Evolutionary conservation across 1,140 invertebrate genomes (phyloP), one percentile per base, ranked within the genome.

Genomic region (Cherax quadricarinatus): DNA sequence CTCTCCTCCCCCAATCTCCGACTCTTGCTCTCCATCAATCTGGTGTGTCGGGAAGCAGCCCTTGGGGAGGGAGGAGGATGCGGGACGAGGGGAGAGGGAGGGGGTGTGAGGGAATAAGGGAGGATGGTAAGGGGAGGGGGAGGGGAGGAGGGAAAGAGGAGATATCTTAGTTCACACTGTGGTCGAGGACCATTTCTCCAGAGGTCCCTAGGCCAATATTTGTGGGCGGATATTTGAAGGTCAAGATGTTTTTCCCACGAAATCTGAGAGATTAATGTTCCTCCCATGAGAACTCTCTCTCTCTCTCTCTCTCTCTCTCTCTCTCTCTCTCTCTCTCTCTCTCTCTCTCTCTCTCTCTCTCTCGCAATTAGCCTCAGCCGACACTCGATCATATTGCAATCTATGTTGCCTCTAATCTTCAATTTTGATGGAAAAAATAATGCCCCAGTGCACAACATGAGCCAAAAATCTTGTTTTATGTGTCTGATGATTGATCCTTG

Each of bases 141-240:
- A 60, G 57, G 57, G 16, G 9, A 1, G 57, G 9, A 60, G 9
- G 9, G 16, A 2, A 10, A 1, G 18, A 7, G 66, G 5, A 21
- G 66, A 6, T 16, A 5, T 30, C 70, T 24, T 10, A 75, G n/a
- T n/a, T 75, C 70, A 30, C 70, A 24, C 24, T 24, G n/a, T n/a
- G 30, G 24, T 75, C 12, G 24, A 30, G 24, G 24, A 30, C 70
- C 24, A 24, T 9, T 75, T n/a, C 70, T 10, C 70, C 24, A 6
- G 21, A 9, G 16, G 16, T 24, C 24, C 70, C n/a, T n/a, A 75
- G 9, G 70, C 30, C 70, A 75, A 75, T 75, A 75, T 75, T 75
- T 75, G 70, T 75, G n/a, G 12, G 16, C 70, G 70, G 70, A 75
- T 75, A 75, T 75, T 75, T 75, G 70, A 75, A 75, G 70, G 70